Conservation (phyloP, 2,888 invertebrate genomes). For the Hoplodrina ambigua region DNA sequence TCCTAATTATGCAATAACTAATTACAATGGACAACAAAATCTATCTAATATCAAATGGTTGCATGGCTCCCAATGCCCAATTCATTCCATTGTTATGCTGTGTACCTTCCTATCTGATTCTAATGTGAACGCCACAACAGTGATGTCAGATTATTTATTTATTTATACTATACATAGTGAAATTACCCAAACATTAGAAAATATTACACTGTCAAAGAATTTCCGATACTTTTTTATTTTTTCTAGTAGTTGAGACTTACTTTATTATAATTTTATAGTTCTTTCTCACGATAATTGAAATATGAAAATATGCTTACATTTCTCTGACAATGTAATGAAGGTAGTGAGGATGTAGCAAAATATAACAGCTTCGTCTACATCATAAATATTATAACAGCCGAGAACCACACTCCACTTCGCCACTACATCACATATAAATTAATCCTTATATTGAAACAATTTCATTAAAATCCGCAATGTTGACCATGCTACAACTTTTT, state of each 20-base stretch:
- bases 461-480: slow-evolving; percentile 63
- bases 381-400: slow-evolving; percentile 37
- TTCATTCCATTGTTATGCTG: slow-evolving; percentile 55
- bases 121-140: slow-evolving; percentile 48
- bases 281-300: slow-evolving; percentile 6
- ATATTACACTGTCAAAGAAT: slow-evolving; percentile 55
- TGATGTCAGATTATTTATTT: slow-evolving; percentile 58
- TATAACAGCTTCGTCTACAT: slow-evolving; percentile 55
- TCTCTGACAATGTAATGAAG: slow-evolving; percentile 50
- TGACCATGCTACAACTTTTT: slow-evolving; percentile 58
- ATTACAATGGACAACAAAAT: slow-evolving; percentile 88
- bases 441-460: slow-evolving; percentile 65
- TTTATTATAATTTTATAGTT: slow-evolving; percentile 10
- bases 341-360: slow-evolving; percentile 31
- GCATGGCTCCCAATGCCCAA: slow-evolving; percentile 73
- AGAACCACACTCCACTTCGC: slow-evolving; percentile 60
- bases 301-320: slow-evolving; percentile 47
- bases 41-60: slow-evolving; percentile 86
- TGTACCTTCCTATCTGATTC: slow-evolving; percentile 56
- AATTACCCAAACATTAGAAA: slow-evolving; percentile 50
- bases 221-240: slow-evolving; percentile 14
- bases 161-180: slow-evolving; percentile 42
- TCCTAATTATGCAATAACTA: slow-evolving; percentile 87
- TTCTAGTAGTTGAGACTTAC: too few relatives aligned
- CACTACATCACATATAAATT: slow-evolving; percentile 61